These are phyloP conservation scores for Xenops minutus DNA, from an alignment of 2,797 vertebrate species.

Conservation along the genomic window DNA sequence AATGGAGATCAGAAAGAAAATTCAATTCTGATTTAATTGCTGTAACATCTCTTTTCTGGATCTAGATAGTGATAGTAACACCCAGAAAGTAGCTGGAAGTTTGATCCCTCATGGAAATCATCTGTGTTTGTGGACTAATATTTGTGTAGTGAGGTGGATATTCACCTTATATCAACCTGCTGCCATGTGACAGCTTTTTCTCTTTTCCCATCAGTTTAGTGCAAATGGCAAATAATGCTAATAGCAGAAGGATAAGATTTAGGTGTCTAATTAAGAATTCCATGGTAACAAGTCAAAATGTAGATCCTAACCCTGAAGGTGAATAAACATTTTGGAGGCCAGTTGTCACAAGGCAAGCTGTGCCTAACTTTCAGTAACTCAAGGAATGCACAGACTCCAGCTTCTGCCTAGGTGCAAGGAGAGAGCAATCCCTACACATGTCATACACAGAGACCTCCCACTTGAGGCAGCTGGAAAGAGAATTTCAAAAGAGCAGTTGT, in stretches of 20 bases:
- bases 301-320: not conserved
- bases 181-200: not conserved
- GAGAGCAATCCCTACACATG: not conserved
- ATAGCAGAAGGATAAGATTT: not conserved
- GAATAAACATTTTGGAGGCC: not conserved
- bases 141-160: not conserved
- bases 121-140: not conserved
- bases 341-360: not conserved
- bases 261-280: not conserved
- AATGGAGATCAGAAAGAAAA: not conserved
- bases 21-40: not conserved
- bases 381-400: accelerated
- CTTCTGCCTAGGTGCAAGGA: not conserved
- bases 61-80: not conserved
- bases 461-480: not conserved
- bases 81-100: not conserved
- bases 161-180: not conserved
- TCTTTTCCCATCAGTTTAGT: not conserved
- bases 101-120: not conserved
- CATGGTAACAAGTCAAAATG: not conserved
- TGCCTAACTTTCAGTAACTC: not conserved
- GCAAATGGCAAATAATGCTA: not conserved
- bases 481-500: not conserved
- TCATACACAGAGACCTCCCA: not conserved
- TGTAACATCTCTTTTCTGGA: not conserved